Base-by-base conservation (phyloP, 30 jellyfish, hydroid and myxozoan genomes). In the Nemopilema nomurai region DNA sequence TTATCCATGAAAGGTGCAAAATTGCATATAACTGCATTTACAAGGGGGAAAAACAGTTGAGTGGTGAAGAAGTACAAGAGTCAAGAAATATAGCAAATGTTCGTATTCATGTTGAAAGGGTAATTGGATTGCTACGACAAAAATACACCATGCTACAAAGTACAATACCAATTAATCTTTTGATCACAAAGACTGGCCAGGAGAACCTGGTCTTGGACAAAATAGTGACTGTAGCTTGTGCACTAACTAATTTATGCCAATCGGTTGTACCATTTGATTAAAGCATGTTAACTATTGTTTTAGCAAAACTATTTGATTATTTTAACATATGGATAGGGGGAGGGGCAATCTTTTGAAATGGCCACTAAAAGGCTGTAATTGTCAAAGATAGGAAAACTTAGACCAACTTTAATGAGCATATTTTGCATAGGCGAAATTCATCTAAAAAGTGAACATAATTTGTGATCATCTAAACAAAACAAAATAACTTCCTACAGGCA, bases 81-180 rank as follows among this genome's bases (percentile, higher is more conserved):
- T 31, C 81, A 57, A 72, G 80, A 67, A 62, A 72, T 26, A 27
- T 83, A 18, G 87, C 92, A 77, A 49, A 69, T 50, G 77, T 82
- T 30, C 84, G 87, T 17, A 84, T 84, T 64, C 87, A 84, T 21
- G 87, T 84, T 31, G 87, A 82, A 74, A 50, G 83, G 28, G 87
- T 84, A 30, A 84, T 72, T 84, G 93, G 93, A 1, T 26, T 84
- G 24, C 62, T 84, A 71, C 82, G 93, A 26, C 75, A 74, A 74
- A 84, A 83, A 83, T 83, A 22, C 32, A 83, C 80, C 19, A 71
- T 83, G 19, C 73, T 83, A 31, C 86, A 83, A 62, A 62, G 86
- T 28, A 25, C 81, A 32, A 71, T 70, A 4, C 87, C 92, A 26
- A 71, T 52, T 49, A 68, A 67, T 23, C 49, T 62, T 18, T 28